Percentiles rank a stretch among this genome's conserved stretches.
Evolutionary conservation across 2,888 invertebrate genomes (phyloP).

Genomic region (Acanthosepion lycidas): DNA sequence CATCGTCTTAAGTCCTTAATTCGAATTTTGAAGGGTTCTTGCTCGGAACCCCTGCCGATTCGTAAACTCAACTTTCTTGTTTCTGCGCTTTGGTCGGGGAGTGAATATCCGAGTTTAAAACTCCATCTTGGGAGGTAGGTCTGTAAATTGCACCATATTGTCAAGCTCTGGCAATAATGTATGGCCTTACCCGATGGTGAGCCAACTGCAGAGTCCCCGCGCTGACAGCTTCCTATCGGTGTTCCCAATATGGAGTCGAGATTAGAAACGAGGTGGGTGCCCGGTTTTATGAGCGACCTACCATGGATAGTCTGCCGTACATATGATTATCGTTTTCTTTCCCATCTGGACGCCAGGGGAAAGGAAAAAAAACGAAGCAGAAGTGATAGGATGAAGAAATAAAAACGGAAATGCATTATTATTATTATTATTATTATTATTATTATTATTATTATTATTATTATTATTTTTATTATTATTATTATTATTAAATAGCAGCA

Average conservation of each 20-base stretch:
- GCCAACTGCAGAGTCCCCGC: conserved; percentile 11
- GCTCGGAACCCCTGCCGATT: conserved; percentile 4
- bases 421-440: too few relatives aligned
- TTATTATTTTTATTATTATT: too few relatives aligned
- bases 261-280: conserved; percentile 20
- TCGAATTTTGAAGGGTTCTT: conserved; percentile 6
- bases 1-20: neutral
- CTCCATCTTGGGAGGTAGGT: conserved; percentile 12
- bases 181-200: neutral
- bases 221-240: conserved; percentile 33
- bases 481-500: too few relatives aligned
- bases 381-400: neutral
- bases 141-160: neutral
- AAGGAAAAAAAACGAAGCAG: neutral
- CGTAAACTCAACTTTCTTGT: neutral
- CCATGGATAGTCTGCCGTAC: neutral
- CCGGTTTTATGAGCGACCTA: conserved; percentile 11
- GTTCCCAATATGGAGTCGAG: conserved; percentile 12
- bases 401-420: neutral
- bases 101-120: neutral
- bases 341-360: neutral
- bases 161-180: conserved; percentile 33
- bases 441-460: too few relatives aligned
- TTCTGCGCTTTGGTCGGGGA: neutral
- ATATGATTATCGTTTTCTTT: neutral